Percentiles rank a stretch among this genome's conserved stretches.
Conservation (phyloP, 1,140 invertebrate genomes). For the Chironomus tepperi region DNA sequence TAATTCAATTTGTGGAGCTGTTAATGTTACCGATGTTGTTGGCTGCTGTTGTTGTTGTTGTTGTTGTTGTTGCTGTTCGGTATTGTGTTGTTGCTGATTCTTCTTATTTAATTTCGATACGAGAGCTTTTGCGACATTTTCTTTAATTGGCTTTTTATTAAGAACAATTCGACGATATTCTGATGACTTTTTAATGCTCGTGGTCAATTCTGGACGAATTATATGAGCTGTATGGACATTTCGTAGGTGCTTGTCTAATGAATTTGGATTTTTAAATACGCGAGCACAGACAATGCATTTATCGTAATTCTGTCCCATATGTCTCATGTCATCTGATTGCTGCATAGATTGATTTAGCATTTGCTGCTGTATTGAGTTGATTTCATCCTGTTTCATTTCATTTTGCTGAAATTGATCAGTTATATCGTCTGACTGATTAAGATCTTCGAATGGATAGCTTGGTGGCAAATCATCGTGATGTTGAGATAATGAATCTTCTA, state of each 20-base stretch:
- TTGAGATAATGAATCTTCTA: neutral
- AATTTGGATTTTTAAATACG: slow-evolving; percentile 15
- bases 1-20: neutral
- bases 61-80: neutral
- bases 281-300: neutral
- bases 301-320: neutral
- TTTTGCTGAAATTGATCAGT: neutral
- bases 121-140: slow-evolving; percentile 19
- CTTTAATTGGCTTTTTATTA: slow-evolving; percentile 17
- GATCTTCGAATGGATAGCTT: neutral
- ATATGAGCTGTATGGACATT: neutral
- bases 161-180: neutral
- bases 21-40: no score
- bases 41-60: neutral
- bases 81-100: neutral
- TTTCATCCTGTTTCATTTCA: neutral
- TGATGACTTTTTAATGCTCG: neutral
- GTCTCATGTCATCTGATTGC: neutral
- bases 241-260: neutral
- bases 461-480: neutral
- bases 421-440: neutral
- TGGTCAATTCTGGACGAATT: neutral
- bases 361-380: neutral
- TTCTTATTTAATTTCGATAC: slow-evolving; percentile 24
- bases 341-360: neutral